Evolutionary conservation across 1,140 invertebrate genomes (phyloP), one percentile per base, ranked within the genome.

Genomic region (Plodia interpunctella): DNA sequence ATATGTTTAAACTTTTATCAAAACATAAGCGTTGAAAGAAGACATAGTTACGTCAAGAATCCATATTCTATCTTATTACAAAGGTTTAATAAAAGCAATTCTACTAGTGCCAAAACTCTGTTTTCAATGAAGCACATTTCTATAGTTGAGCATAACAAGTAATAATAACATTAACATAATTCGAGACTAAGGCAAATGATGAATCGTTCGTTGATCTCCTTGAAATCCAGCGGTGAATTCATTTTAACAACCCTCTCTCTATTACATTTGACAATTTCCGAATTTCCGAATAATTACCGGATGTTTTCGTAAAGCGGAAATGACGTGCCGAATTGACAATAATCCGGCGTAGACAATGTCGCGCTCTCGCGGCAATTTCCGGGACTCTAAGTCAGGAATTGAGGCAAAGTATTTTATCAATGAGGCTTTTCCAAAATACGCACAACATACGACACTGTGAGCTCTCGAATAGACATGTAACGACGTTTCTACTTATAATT

Each of bases 321-420:
- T 83, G 72, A 78, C 74, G 77, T 75, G 73, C 74, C 72, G 70
- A 80, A 80, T 79, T 68, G 74, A 81, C 72, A 81, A 78, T 76
- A 77, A 76, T 83, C 70, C 74, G 49, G 72, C 70, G 60, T 60
- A 83, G 77, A 81, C 78, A 82, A 76, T 78, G 80, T 81, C 60
- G 66, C 64, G 59, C 76, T 74, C 71, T 69, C 57, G 62, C 73
- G 59, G 70, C 68, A 85, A 85, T 85, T 83, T 85, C 82, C 82
- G 72, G 64, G 17, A 65, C 55, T 70, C 59, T 51, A 60, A 67
- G 62, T 53, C 20, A 25, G 19, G 20, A 10, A 25, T 53, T 25
- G 13, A 20, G 51, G 19, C 13, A 5, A n/a, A 15, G 3, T 15
- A 17, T 44, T 44, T n/a, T 44, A 44, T 44, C 38, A 44, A 44